A percentile compares a stretch with the other conserved stretches of the same genome.
Evolutionary conservation across 2,888 invertebrate genomes (phyloP).

Genomic region (Athalia rosae): DNA sequence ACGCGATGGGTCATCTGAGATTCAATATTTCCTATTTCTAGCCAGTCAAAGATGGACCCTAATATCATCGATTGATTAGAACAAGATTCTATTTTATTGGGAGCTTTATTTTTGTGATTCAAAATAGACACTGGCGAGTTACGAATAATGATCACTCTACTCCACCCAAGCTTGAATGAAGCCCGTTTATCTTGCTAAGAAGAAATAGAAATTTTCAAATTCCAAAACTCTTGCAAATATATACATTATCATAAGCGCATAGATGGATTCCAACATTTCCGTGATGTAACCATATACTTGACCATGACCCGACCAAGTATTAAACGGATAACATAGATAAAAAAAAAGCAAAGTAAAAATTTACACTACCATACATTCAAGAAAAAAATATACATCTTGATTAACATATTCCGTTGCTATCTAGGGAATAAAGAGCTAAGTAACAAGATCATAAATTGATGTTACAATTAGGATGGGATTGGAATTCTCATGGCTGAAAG

Average conservation of each 20-base stretch:
- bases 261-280: neutral
- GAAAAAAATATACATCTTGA: slow-evolving; percentile 58
- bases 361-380: slow-evolving; percentile 51
- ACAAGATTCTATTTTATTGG: neutral
- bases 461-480: slow-evolving; percentile 36
- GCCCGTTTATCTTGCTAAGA: neutral
- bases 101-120: neutral
- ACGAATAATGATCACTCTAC: neutral
- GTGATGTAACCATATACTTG: slow-evolving; percentile 27
- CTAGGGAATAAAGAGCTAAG: slow-evolving; percentile 41
- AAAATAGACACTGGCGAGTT: neutral
- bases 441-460: slow-evolving; percentile 39
- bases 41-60: slow-evolving; percentile 34
- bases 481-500: slow-evolving; percentile 46
- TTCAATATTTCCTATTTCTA: slow-evolving; percentile 43
- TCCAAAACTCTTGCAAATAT: neutral
- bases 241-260: neutral
- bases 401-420: slow-evolving; percentile 34
- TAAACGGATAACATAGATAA: neutral
- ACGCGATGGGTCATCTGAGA: slow-evolving; percentile 31
- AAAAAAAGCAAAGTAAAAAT: slow-evolving; percentile 46
- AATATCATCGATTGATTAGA: neutral
- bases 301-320: slow-evolving; percentile 14
- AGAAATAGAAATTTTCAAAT: neutral
- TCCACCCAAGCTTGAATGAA: neutral